Percentiles rank a stretch among this genome's conserved stretches.
Evolutionary conservation across 2,888 invertebrate genomes (phyloP).

Genomic region (Lysandra coridon): DNA sequence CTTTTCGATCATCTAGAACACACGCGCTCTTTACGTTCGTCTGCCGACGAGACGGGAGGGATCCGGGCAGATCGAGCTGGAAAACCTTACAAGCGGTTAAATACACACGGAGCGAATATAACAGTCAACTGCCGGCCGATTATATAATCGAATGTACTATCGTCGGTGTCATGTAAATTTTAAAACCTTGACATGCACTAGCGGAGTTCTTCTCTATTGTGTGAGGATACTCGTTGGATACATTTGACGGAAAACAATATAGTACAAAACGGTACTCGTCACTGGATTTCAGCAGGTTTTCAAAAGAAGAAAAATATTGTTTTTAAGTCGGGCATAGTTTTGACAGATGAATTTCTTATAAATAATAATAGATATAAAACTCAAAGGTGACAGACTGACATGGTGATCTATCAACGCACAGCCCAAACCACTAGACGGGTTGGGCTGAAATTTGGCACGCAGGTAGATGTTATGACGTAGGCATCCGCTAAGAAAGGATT

Average conservation of each 20-base stretch:
- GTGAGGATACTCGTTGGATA: background rate
- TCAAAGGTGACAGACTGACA: too few relatives aligned
- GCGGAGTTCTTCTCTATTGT: background rate
- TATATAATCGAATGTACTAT: constrained; percentile 8
- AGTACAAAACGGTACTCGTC: background rate
- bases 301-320: too few relatives aligned
- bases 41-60: constrained; percentile 28
- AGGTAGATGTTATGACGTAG: too few relatives aligned
- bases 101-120: background rate
- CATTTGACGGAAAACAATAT: background rate
- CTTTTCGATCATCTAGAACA: constrained; percentile 86
- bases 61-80: background rate
- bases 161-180: background rate
- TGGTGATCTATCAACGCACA: too few relatives aligned
- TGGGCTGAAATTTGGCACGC: too few relatives aligned
- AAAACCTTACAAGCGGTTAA: constrained; percentile 1
- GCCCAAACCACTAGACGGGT: too few relatives aligned
- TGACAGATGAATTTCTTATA: too few relatives aligned
- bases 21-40: constrained; percentile 59
- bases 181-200: constrained; percentile 9
- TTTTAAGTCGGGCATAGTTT: too few relatives aligned
- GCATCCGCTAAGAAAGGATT: too few relatives aligned
- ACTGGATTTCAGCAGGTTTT: background rate
- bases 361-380: too few relatives aligned
- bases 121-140: background rate